Evolutionary conservation across 2,888 invertebrate species (phyloP).

Genomic region (Ceratothoa steindachneri): DNA sequence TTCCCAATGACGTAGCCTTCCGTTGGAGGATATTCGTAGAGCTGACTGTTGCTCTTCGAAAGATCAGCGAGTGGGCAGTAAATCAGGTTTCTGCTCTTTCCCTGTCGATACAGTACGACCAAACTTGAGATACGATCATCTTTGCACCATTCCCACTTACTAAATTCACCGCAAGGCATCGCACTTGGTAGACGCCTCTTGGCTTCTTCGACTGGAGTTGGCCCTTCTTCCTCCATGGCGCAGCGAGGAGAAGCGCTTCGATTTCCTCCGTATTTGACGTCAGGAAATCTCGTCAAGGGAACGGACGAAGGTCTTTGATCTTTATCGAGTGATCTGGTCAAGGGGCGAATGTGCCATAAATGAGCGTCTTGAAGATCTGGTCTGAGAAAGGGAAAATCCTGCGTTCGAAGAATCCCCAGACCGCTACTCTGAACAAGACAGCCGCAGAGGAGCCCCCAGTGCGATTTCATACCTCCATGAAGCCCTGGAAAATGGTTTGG

Average conservation of each 20-base stretch:
- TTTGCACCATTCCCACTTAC: background rate
- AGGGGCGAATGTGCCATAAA: conserved; percentile 36
- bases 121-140: background rate
- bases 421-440: conserved; percentile 34
- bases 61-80: conserved; percentile 30
- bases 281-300: background rate
- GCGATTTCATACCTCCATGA: conserved; percentile 34
- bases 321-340: conserved; percentile 9
- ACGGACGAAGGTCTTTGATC: background rate
- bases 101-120: conserved; percentile 36
- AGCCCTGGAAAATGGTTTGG: conserved; percentile 36
- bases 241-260: background rate
- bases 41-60: conserved; percentile 40
- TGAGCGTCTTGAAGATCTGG: conserved; percentile 29
- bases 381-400: conserved; percentile 9
- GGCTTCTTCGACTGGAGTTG: background rate
- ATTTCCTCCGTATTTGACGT: background rate
- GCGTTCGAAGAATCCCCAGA: conserved; percentile 17
- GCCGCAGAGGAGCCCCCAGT: conserved; percentile 45
- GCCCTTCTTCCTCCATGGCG: background rate
- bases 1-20: conserved; percentile 25
- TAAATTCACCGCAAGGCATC: background rate
- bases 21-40: conserved; percentile 26
- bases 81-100: conserved; percentile 37
- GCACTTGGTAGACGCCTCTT: background rate